Evolutionary conservation across 1,140 invertebrate genomes (phyloP), one percentile per base, ranked within the genome.

Genomic region (Drosophila pseudoananassae): DNA sequence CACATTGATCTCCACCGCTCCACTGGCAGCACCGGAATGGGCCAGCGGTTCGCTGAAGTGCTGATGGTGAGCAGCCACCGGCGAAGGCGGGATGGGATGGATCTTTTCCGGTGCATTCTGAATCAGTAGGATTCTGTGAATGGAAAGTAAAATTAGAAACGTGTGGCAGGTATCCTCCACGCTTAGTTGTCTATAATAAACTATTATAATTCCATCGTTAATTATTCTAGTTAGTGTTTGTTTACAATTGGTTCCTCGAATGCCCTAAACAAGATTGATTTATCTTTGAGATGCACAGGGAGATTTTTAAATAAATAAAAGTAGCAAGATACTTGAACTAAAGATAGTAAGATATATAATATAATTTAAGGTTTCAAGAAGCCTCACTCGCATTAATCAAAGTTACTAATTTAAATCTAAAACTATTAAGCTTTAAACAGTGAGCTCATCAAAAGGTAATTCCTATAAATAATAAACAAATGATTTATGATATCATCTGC

Each of bases 21-120:
- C 89, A 45, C 78, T 71, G 20, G 66, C 54, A 9, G 72, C 47
- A 1, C 63, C 64, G 0, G 61, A 69, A 49, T 76, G 75, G 5
- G 59, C 66, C 46, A 78, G 72, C 23, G 63, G 58, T 54, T 88
- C 79, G 33, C 63, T 79, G 51, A 77, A 80, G 31, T 77, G 80
- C 65, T 85, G 71, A 52, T 91, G 76, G 33, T 75, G 69, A 15
- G 75, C 54, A 2, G 73, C 81, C 9, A 89, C 80, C 4, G 89
- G 91, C 2, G 95, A 92, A 36, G 94, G 94, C 27, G 94, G 94
- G 66, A 87, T n/a, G 0, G 93, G 92, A 90, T 92, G 93, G 77
- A 87, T 92, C 92, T 97, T 97, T 90, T 97, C 96, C 0, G 96
- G 96, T 40, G 96, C 96, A 92, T 97, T 98, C 93, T 98, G 97